Base-by-base conservation (phyloP, 2,888 invertebrate species). In the Lepidochitona cinerea region DNA sequence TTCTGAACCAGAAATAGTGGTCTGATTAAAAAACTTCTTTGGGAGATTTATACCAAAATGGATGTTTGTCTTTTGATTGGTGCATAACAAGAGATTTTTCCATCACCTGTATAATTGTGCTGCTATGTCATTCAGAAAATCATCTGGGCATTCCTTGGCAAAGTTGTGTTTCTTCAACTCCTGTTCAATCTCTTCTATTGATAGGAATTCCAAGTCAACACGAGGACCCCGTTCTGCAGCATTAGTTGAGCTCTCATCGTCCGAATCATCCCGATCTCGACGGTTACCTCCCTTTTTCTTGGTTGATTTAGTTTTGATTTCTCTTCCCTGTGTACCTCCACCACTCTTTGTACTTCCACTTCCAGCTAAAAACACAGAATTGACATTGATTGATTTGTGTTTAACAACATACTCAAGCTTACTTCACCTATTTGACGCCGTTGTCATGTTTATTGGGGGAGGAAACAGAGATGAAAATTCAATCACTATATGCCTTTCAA, bases 241-340 rank as follows among this genome's bases (percentile, higher is more conserved):
- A 81, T 94, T 94, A 70, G 93, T 93, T 2, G 94, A 95, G 76
- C 95, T 95, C 32, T 93, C 93, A 81, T 94, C 94, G 70, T 93
- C 93, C 59, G 93, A 92, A 23, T 71, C 79, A 9, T 76, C 66
- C 1, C 73, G 49, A 2, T 68, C 53, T 23, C 82, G 92, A 91
- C 85, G 92, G 78, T 83, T 89, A 77, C 88, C 81, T 7, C 80
- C 81, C 78, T 92, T 92, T 91, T 97, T 98, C 88, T 98, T 98
- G 0, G 95, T 95, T 1, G 97, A 95, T 89, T 96, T 97, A 0
- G 96, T 97, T 92, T 97, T 98, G 0, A 97, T 97, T 92, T 98
- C 98, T 52, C 98, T 93, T 0, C 98, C 98, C 85, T 97, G 97
- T 14, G 95, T 93, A 0, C 97, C 97, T 23, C 97, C 97, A 18